Evolutionary conservation across 2,888 invertebrate species (phyloP).

Genomic region (Trissonchulus latispiculum): DNA sequence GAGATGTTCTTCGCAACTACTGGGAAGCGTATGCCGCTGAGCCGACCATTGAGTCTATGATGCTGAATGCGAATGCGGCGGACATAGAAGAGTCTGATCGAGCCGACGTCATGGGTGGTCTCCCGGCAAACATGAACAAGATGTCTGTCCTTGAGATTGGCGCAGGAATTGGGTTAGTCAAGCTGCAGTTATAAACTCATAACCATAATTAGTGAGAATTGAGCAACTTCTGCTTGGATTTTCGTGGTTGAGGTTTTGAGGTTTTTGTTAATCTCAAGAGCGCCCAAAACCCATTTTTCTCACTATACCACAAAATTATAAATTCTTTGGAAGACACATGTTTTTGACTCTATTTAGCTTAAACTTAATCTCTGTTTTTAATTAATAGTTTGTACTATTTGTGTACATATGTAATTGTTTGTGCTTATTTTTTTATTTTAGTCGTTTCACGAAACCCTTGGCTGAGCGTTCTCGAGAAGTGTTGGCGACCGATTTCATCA

Average conservation of each 20-base stretch:
- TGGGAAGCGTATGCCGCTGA: conserved; percentile 31
- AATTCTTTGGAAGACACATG: background rate
- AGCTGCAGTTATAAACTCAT: no score
- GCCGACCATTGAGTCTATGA: conserved; percentile 47
- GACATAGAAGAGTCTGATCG: conserved; percentile 45
- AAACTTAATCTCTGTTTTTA: no score
- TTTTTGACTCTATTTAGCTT: background rate
- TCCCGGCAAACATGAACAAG: conserved; percentile 45
- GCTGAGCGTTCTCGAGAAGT: conserved; percentile 48
- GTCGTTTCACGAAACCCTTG: conserved; percentile 50
- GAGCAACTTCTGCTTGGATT: no score
- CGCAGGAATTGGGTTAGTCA: conserved; percentile 54
- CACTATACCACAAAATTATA: no score
- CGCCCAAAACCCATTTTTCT: no score
- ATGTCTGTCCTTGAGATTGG: conserved; percentile 51
- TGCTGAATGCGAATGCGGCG: conserved; percentile 48
- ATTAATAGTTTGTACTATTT: background rate
- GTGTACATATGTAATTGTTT: no score
- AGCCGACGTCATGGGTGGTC: conserved; percentile 48
- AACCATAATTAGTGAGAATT: no score
- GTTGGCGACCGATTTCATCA: conserved; percentile 52
- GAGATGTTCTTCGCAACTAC: conserved; percentile 31
- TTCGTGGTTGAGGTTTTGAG: no score
- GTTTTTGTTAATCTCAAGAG: no score
- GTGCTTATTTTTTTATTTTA: no score